A percentile compares a stretch with the other conserved stretches of the same genome.
These are phyloP conservation scores for Elanoides forficatus DNA, from an alignment of 2,113 vertebrate species.

Conservation along the genomic window DNA sequence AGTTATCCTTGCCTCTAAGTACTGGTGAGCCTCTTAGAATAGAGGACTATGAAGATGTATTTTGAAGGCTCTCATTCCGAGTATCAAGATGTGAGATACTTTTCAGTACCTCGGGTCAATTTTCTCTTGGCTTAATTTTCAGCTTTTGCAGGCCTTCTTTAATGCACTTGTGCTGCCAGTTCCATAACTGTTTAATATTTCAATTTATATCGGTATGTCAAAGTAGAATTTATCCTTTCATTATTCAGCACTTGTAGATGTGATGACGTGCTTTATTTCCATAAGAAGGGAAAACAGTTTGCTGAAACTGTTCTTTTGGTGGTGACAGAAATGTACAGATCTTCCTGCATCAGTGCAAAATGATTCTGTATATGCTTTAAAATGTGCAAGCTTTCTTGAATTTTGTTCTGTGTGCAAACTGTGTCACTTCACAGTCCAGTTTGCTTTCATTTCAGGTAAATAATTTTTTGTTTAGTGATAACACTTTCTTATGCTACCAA, in stretches of 20 bases:
- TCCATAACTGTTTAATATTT: neutral
- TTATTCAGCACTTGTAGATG: neutral
- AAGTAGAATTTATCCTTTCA: neutral
- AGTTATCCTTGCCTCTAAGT: neutral
- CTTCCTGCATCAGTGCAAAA: neutral
- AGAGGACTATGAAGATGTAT: neutral
- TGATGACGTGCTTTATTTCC: neutral
- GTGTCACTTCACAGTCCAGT: neutral
- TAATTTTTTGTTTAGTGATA: neutral
- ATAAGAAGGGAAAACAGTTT: neutral
- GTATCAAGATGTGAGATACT: neutral
- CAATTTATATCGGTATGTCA: neutral
- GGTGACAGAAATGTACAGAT: neutral
- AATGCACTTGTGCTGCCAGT: neutral
- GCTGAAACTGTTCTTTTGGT: neutral
- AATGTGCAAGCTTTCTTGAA: neutral
- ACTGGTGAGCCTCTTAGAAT: neutral
- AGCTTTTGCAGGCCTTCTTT: neutral
- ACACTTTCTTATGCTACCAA: neutral
- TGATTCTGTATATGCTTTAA: neutral
- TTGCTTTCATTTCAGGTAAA: neutral
- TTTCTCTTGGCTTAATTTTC: conserved; percentile 4
- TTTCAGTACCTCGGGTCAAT: neutral
- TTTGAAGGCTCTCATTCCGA: neutral
- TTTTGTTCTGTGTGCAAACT: neutral